These are phyloP conservation scores for Tragelaphus buxtoni DNA, from an alignment of 2,113 vertebrate genomes.

Conservation along the genomic window DNA sequence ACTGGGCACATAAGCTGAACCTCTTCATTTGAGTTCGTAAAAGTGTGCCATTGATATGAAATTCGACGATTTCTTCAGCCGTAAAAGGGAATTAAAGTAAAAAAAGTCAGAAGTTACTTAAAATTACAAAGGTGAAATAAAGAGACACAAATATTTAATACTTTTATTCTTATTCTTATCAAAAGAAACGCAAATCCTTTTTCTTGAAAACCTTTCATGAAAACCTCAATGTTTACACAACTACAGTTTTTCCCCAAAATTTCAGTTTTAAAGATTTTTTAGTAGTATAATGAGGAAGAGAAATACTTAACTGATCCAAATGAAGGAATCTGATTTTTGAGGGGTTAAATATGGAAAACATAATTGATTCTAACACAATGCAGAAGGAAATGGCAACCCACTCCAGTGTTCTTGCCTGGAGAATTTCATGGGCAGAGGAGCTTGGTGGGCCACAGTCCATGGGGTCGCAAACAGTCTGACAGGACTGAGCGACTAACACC, in stretches of 20 bases:
- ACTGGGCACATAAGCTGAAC: not conserved
- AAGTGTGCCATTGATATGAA: not conserved
- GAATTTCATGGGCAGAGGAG: not conserved
- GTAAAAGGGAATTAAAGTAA: not conserved
- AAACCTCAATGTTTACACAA: not conserved
- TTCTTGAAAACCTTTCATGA: not conserved
- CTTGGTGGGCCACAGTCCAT: not conserved
- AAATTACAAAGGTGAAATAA: not conserved
- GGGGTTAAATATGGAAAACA: not conserved
- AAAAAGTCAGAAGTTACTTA: not conserved
- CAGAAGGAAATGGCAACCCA: not conserved
- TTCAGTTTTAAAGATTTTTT: conserved; percentile 22
- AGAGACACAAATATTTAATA: not conserved
- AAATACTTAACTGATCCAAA: conserved; percentile 47
- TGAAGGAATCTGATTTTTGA: not conserved
- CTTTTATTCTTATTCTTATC: not conserved
- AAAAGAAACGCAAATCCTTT: not conserved
- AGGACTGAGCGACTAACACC: not conserved
- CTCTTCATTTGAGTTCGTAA: not conserved
- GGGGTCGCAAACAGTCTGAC: not conserved
- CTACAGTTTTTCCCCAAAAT: not conserved
- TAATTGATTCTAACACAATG: not conserved
- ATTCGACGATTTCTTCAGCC: not conserved
- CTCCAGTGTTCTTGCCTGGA: not conserved
- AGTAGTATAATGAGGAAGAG: not conserved